Evolutionary conservation across 1,140 invertebrate genomes (phyloP).

Genomic region (Microplitis mediator): DNA sequence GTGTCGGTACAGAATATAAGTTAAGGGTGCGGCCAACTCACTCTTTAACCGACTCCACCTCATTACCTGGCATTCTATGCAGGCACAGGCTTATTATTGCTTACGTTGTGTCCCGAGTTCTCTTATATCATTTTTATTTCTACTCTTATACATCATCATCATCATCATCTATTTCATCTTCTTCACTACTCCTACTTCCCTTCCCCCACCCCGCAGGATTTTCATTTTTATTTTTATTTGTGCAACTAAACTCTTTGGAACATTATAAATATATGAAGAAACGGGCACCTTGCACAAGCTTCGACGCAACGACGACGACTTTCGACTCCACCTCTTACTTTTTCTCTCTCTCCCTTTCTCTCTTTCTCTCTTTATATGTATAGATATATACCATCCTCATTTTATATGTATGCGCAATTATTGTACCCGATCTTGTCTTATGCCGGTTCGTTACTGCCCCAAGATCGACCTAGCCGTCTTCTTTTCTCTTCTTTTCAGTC

Average conservation of each 20-base stretch:
- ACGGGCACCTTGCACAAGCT: constrained; percentile 1
- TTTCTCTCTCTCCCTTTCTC: neutral
- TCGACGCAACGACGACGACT: neutral
- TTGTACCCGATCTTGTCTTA: constrained; percentile 46
- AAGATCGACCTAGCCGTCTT: constrained; percentile 11
- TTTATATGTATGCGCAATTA: constrained; percentile 43
- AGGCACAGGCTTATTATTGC: constrained; percentile 60
- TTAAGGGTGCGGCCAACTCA: constrained; percentile 53
- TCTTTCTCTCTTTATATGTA: constrained; percentile 38
- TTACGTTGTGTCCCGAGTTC: constrained; percentile 44
- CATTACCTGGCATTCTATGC: constrained; percentile 64
- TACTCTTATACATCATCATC: neutral
- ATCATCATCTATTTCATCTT: neutral
- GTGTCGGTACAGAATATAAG: constrained; percentile 10
- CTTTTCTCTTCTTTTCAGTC: neutral
- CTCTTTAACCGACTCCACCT: constrained; percentile 56
- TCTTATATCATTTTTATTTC: constrained; percentile 5
- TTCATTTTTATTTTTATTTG: too few relatives aligned
- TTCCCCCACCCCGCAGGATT: neutral
- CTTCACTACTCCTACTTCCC: neutral
- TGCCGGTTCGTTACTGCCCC: constrained; percentile 31
- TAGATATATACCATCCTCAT: constrained; percentile 33
- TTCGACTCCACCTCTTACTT: neutral
- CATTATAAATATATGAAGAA: neutral
- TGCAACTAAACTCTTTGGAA: too few relatives aligned